Base-by-base conservation (phyloP, 2,113 vertebrate species). In the Protobothrops flavoviridis region DNA sequence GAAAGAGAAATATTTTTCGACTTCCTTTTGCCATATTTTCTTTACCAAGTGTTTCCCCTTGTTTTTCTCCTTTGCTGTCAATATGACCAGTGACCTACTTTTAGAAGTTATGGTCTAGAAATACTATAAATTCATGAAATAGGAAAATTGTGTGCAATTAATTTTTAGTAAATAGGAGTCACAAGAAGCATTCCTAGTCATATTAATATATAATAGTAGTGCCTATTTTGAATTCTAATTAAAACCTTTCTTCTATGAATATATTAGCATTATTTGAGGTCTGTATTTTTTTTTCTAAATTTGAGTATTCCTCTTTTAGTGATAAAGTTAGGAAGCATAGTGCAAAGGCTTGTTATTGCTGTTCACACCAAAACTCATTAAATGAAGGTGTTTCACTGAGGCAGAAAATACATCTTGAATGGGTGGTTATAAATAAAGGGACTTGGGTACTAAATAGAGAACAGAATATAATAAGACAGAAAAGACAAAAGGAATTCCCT, bases 361-460 rank as follows among this genome's bases (percentile, higher is more conserved):
- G 0, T 0, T 91, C 57, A 39, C 92, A 17, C n/a, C 56, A 0
- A 0, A 4, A 4, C 23, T 23, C 53, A 69, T 87, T 93, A 91
- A 10, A 93, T 85, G 5, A 74, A 53, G 53, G 3, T 0, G 0
- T 4, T 87, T 94, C 90, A 85, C 23, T 59, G 94, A 89, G 50
- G 92, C 87, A 85, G 91, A 92, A 92, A 88, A 94, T 88, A 50
- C 24, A 88, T 93, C 81, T 88, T 94, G 15, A 5, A 1, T 95
- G 92, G 93, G 48, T 90, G 53, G 89, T 43, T 91, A 53, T 90
- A 95, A 94, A 95, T 90, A 90, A 92, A 88, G 93, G 86, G 50
- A 85, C 61, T 90, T 23, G 21, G 90, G 23, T 93, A 93, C 88
- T 94, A 95, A 95, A 95, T 93, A 94, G 91, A 94, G 43, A 90